Base-by-base conservation (phyloP, 1,140 invertebrate species). In the Leptinotarsa defecta region DNA sequence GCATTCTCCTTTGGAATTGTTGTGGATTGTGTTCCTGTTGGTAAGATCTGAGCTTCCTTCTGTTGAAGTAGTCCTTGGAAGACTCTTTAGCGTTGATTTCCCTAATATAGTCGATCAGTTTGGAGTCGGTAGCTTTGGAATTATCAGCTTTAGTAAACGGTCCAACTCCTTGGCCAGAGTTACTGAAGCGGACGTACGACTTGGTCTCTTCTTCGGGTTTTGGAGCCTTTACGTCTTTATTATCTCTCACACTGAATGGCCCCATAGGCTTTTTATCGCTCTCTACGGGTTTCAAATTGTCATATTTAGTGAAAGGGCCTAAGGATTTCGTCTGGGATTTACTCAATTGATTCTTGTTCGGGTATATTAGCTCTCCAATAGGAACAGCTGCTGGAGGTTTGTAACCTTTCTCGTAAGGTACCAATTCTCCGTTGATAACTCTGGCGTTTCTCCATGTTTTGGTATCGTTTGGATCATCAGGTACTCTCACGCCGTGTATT, bases 401-500 rank as follows among this genome's bases (percentile, higher is more conserved):
- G 75, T 91, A 92, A 15, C 90, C 91, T 78, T 90, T 87, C 64
- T 91, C 90, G 80, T 92, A 92, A 65, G 91, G 90, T 27, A 94
- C 85, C 72, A 95, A 82, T 83, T 93, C 90, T 63, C 93, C 92
- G 80, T 96, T 95, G 27, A 96, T 93, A 2, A 96, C 94, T 74
- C 94, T 86, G 0, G 94, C 94, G 85, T 96, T 96, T 68, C 94
- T 88, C 94, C 94, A 96, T 2, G 90, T 92, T 81, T 93, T 92
- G 13, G 88, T 84, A 80, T 96, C 94, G 64, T 90, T 90, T 64
- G 94, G 93, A 72, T 94, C 93, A 79, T 96, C 94, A 0, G 94
- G 94, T 20, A 95, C 90, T 71, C 94, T 89, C 1, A 93, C 89
- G 0, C 94, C 94, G 71, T 94, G 91, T 48, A 96, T 92, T 43